Evolutionary conservation across 92 coral and sea anemone species (phyloP), one percentile per base, ranked within the genome.

Genomic region (Micromussa lordhowensis): DNA sequence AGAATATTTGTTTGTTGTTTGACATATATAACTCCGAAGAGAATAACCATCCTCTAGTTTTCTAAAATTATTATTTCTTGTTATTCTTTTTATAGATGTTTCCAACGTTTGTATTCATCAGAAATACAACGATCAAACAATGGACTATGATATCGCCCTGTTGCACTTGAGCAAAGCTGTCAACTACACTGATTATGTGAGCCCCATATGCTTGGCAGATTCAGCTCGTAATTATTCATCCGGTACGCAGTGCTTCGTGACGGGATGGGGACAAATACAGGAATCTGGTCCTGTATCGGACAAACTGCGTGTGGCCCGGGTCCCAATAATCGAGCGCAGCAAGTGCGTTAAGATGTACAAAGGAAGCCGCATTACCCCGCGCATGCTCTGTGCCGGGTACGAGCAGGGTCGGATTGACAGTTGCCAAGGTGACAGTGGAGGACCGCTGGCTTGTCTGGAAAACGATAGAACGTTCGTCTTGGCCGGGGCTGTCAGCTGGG

Each of bases 341-440:
- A 74, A 86, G 69, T 95, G 98, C 44, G 73, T 68, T 54, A 74
- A 69, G 51, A 90, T 91, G 80, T 93, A 95, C 82, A 89, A 82
- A n/a, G 78, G 53, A 12, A 64, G 79, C 19, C 21, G 64, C 44
- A 48, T 95, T 12, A 88, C 92, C 4, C 61, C 80, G 49, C 84
- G 92, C 71, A 92, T 95, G 96, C 80, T 93, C 38, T 95, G 98
- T 80, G 98, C 98, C 28, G 98, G 96, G 29, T 91, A 91, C 88
- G 87, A 90, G 29, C 86, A 74, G 30, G 98, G 98, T 24, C 85
- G 83, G 71, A 89, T 95, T 76, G 98, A 95, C 79, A 87, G 96
- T 38, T 95, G 98, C 81, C 90, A 93, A 91, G 98, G 98, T 4
- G 98, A 95, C 86, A 93, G 96, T 32, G 98, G 98, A 44, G 96